These are phyloP conservation scores for Melanotaenia duboulayi DNA, from an alignment of 2,113 vertebrate species.

Conservation along the genomic window DNA sequence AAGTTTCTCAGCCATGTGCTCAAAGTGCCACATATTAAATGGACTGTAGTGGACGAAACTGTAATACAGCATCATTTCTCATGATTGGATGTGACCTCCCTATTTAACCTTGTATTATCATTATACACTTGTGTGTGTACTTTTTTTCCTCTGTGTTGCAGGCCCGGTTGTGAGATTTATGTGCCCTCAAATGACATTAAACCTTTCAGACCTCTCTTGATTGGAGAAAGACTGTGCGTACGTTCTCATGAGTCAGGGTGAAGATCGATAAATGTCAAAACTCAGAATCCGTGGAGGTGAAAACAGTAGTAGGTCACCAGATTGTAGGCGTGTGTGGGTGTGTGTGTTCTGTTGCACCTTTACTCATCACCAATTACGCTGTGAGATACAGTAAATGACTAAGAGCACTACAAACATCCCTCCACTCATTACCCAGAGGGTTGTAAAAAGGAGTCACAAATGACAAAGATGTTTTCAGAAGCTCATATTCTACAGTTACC, in stretches of 20 bases:
- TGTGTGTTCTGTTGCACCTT: conserved; percentile 54
- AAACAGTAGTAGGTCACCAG: conserved; percentile 65
- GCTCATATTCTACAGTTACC: conserved; percentile 40
- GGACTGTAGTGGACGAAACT: background rate
- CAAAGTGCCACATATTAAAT: background rate
- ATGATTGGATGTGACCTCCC: background rate
- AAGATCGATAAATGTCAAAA: conserved; percentile 58
- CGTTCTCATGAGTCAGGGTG: conserved; percentile 40
- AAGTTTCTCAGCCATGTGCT: background rate
- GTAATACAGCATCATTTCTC: background rate
- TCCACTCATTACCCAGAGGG: conserved; percentile 40
- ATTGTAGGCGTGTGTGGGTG: conserved; percentile 31
- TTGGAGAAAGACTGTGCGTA: background rate
- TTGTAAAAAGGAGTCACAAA: conserved; percentile 35
- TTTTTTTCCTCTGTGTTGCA: no score
- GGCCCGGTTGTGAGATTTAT: background rate
- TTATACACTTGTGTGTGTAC: background rate
- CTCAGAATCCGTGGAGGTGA: conserved; percentile 51
- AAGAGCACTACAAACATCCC: conserved; percentile 41
- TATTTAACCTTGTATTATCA: background rate
- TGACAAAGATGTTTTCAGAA: conserved; percentile 39
- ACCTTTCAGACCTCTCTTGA: background rate
- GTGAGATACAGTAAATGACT: conserved; percentile 64
- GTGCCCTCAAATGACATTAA: conserved; percentile 19
- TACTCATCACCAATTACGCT: conserved; percentile 47